A percentile compares a stretch with the other conserved stretches of the same genome.
These are phyloP conservation scores for Heterodera carotae DNA, from an alignment of 1,140 invertebrate genomes.

Conservation along the genomic window DNA sequence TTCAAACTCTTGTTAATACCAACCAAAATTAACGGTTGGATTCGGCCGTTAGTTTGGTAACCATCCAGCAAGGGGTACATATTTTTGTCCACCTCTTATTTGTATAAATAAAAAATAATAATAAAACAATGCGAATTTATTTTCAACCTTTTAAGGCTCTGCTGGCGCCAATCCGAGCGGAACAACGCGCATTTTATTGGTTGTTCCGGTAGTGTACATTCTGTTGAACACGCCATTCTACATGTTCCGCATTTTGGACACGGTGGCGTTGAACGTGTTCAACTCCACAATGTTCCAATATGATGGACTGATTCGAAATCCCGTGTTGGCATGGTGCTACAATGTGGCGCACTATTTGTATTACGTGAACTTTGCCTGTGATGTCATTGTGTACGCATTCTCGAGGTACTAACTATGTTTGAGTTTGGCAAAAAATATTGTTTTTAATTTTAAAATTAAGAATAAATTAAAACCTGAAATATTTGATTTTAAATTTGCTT, in stretches of 20 bases:
- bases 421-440: constrained; percentile 1
- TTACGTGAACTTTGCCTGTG: constrained; percentile 63
- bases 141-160: constrained; percentile 1
- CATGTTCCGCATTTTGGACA: constrained; percentile 60
- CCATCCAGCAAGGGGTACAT: too few relatives aligned
- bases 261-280: constrained; percentile 57
- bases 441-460: too few relatives aligned
- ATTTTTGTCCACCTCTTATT: too few relatives aligned
- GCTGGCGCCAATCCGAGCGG: constrained; percentile 28
- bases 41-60: too few relatives aligned
- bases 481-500: constrained; percentile 30
- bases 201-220: constrained; percentile 65
- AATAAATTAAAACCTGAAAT: too few relatives aligned
- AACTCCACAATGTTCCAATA: constrained; percentile 46
- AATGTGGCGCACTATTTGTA: constrained; percentile 64
- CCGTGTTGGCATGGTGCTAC: constrained; percentile 46
- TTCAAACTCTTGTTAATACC: too few relatives aligned
- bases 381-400: constrained; percentile 64
- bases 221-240: constrained; percentile 65
- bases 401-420: constrained; percentile 51
- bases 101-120: too few relatives aligned
- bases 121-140: not conserved
- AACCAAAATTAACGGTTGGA: too few relatives aligned
- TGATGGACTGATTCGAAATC: constrained; percentile 39
- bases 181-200: constrained; percentile 56